These are phyloP conservation scores for Sebastolobus alascanus DNA, from an alignment of 2,797 vertebrate genomes.

Conservation along the genomic window DNA sequence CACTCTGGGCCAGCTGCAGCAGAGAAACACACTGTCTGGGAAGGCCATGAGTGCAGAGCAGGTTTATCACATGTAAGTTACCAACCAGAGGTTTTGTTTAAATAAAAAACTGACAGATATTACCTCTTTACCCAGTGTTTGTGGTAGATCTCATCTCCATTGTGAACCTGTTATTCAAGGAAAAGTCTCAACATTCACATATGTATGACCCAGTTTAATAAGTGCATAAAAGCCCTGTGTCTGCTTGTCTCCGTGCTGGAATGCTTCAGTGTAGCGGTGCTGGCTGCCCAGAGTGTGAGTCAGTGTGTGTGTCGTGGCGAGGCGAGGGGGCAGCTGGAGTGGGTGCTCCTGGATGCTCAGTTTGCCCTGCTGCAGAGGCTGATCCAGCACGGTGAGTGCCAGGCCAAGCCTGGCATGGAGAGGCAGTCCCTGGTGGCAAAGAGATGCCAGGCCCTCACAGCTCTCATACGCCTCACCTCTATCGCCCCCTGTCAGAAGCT, in stretches of 20 bases:
- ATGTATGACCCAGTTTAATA: slow-evolving; percentile 8
- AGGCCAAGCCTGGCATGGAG: not conserved
- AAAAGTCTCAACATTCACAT: slow-evolving; percentile 17
- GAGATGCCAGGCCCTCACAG: slow-evolving; percentile 68
- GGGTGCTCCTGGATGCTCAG: slow-evolving; percentile 78
- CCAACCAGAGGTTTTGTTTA: not conserved
- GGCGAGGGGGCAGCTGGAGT: slow-evolving; percentile 81
- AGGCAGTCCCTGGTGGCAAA: slow-evolving; percentile 69
- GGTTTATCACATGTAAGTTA: slow-evolving; percentile 80
- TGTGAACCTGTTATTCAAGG: not conserved
- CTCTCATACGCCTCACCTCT: slow-evolving; percentile 67
- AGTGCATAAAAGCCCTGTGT: slow-evolving; percentile 11
- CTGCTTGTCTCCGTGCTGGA: slow-evolving; percentile 41
- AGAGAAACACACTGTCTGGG: slow-evolving; percentile 44
- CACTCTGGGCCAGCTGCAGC: slow-evolving; percentile 74
- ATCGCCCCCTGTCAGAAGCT: slow-evolving; percentile 71
- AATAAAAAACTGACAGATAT: not conserved
- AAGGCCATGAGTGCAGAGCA: slow-evolving; percentile 73
- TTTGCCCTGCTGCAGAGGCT: slow-evolving; percentile 81
- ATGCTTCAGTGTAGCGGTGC: slow-evolving; percentile 69
- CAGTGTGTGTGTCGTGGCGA: slow-evolving; percentile 74
- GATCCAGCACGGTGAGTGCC: slow-evolving; percentile 61
- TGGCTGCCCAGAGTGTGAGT: slow-evolving; percentile 79
- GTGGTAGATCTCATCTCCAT: not conserved
- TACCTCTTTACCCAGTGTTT: not conserved